Evolutionary conservation across 2,113 vertebrate species (phyloP).

Genomic region (Myiagra hebetior): DNA sequence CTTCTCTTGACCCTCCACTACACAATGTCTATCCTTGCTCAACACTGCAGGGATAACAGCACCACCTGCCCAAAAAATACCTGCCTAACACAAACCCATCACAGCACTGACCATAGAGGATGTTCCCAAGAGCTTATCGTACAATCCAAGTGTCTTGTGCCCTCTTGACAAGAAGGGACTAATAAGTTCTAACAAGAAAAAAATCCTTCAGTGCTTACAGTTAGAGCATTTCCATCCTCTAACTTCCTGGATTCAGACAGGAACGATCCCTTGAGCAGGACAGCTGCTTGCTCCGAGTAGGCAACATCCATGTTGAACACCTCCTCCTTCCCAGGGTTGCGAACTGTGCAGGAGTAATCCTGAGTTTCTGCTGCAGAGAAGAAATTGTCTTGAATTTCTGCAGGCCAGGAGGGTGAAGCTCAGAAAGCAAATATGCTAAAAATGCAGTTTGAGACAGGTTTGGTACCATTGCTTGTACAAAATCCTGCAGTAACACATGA

Average conservation of each 20-base stretch:
- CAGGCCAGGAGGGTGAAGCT: neutral
- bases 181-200: neutral
- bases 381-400: neutral
- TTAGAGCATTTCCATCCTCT: constrained; percentile 75
- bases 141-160: neutral
- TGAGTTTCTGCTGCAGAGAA: neutral
- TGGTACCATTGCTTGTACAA: neutral
- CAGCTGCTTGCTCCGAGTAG: constrained; percentile 85
- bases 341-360: constrained; percentile 38
- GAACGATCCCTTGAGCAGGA: constrained; percentile 76
- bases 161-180: neutral
- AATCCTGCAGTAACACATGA: too few species aligned
- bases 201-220: constrained; percentile 70
- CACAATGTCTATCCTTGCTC: neutral
- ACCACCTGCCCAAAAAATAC: neutral
- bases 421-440: neutral
- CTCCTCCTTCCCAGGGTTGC: constrained; percentile 67
- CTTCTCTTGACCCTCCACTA: neutral
- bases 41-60: neutral
- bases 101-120: neutral
- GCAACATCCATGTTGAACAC: constrained; percentile 82
- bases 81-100: neutral
- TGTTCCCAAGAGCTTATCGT: neutral
- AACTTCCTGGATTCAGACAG: constrained; percentile 44
- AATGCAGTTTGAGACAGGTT: neutral